Evolutionary conservation across 2,797 vertebrate genomes (phyloP), one percentile per base, ranked within the genome.

Genomic region (Mionectes olivaceus): DNA sequence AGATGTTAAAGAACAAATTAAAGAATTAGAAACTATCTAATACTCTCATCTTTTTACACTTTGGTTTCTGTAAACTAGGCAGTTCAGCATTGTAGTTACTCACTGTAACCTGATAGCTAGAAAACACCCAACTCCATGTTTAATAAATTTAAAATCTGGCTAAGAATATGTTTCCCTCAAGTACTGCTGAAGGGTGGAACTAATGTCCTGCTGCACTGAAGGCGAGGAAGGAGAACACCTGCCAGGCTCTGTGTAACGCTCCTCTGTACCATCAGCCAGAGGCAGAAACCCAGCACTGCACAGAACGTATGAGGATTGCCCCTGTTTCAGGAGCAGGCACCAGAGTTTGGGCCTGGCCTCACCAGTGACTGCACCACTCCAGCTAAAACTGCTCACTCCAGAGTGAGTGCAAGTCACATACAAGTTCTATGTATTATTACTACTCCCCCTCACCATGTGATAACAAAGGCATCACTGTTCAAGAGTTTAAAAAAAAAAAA

Each of bases 131-230:
- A 46, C 30, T 68, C 86, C 69, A 68, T 76, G 59, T 94, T 94
- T 65, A 92, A 69, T 94, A 76, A 57, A 93, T 91, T 91, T 91
- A 67, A 69, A 74, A 87, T 65, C 53, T 93, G 68, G 71, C 78
- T 90, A 59, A 93, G 71, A 79, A 90, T 10, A 35, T 1, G 5
- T 41, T 90, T 91, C 71, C 64, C 81, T 86, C 69, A 60, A 65
- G 37, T 23, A 5, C n/a, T 63, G 56, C 39, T 83, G 81, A 89
- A 27, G 17, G 25, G 59, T 91, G 61, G 52, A 95, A 95, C 82
- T 80, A 81, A 92, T 39, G 41, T 68, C 41, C 74, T 77, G 39
- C 70, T 65, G 59, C 23, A 75, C 12, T 44, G 28, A 24, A 78
- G 15, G 52, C 2, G 2, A 76, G 28, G 33, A 43, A 37, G 28